Base-by-base conservation (phyloP, 2,797 vertebrate genomes). In the Acanthis flammea region DNA sequence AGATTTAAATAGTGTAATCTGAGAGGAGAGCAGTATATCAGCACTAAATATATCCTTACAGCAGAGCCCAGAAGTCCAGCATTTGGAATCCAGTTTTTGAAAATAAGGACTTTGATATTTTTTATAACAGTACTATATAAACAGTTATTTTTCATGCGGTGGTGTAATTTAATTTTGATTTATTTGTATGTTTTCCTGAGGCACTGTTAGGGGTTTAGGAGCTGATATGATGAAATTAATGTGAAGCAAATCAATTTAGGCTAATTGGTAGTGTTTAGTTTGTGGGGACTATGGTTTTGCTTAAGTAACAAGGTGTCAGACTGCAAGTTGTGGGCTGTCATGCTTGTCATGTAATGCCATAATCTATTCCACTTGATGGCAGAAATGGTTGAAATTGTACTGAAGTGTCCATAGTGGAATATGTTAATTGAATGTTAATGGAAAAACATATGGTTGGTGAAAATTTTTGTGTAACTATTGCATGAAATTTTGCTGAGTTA, bases 1-100 rank as follows among this genome's bases (percentile, higher is more conserved):
- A 84, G 92, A 92, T 95, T 95, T 86, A 90, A 96, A 94, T 96
- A 95, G 9, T 35, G 85, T 66, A 90, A 96, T 72, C 63, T 71
- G 96, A 97, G 94, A 94, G 54, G 51, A 60, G 81, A 84, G 63
- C 77, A 77, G 39, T 73, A 66, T 94, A 90, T 68, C 77, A 93
- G 85, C 61, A 90, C 95, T 80, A 90, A 96, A 93, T 94, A 79
- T 58, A 94, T 80, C 92, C 28, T 61, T 86, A 21, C 27, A 63
- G 35, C 62, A 62, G 55, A 71, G 76, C 62, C 54, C 78, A 61
- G 50, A 80, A 82, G 51, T 58, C 48, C 21, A 58, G 60, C 33
- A 73, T 91, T 87, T 70, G 55, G 50, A 86, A 87, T 74, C 30
- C 41, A 37, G 25, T 33, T 88, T 74, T 77, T 65, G 54, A 55